Base-by-base conservation (phyloP, 2,113 vertebrate species). In the Morphnarchus princeps region DNA sequence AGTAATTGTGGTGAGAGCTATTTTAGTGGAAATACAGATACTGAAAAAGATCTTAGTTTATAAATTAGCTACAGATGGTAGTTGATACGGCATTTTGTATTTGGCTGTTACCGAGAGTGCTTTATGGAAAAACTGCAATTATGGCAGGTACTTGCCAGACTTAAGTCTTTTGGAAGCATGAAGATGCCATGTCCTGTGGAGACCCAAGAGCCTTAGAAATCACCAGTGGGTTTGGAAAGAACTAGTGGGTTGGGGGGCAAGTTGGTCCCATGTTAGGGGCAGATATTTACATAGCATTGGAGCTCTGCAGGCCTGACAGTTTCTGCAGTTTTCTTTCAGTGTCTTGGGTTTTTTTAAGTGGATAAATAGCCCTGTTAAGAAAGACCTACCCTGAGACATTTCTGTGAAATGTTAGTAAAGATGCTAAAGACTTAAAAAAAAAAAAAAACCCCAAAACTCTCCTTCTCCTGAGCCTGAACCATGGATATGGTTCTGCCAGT, bases 231-330 rank as follows among this genome's bases (percentile, higher is more conserved):
- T 55, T 77, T 80, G 54, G 67, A 38, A 52, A 20, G 61, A 26
- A 6, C 24, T 57, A 18, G 3, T 17, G 54, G 29, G 16, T 26
- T 54, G 19, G 36, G 43, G 43, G 63, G 11, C 6, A 25, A 7
- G 1, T 8, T 47, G 32, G 10, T 38, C 29, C 17, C 0, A 0
- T 16, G 10, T 15, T 74, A 11, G 36, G 47, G 65, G 7, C 50
- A 63, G 58, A 3, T 22, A 9, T 0, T 45, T 32, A 3, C 5
- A 0, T 17, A 9, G 13, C 12, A 7, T 6, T 77, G 28, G 29
- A 76, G 40, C 42, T 55, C 67, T 83, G 43, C 52, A 26, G 22
- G 4, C 25, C 22, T 63, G 32, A 54, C 36, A 16, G 29, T 26
- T 84, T 42, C 66, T 43, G 45, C 38, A 47, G 49, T 47, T 90